Conservation (phyloP, 2,888 invertebrate species). For the Sarcophaga carnaria region DNA sequence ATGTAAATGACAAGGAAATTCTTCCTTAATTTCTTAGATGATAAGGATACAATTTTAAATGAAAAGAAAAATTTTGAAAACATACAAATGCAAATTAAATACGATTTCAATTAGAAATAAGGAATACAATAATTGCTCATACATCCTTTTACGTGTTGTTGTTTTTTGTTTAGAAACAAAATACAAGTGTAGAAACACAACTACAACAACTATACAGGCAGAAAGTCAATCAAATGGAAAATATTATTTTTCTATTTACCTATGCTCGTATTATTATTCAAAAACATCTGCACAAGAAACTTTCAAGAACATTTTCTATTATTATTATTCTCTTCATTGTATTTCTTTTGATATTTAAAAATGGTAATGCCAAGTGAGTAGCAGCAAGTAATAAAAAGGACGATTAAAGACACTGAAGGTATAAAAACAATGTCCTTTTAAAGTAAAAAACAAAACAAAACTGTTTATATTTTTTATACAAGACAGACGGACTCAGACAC, state of each 20-base stretch:
- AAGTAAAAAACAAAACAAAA: not conserved
- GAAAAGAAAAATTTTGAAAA: not conserved
- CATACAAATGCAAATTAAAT: slow-evolving; percentile 46
- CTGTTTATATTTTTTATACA: not conserved
- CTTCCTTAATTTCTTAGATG: no score
- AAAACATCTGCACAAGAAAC: slow-evolving; percentile 39
- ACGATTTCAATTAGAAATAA: slow-evolving; percentile 33
- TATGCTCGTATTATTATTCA: not conserved
- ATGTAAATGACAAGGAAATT: no score
- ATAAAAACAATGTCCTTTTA: slow-evolving; percentile 27
- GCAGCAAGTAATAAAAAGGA: not conserved
- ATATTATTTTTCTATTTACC: slow-evolving; percentile 32
- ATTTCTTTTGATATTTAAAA: slow-evolving; percentile 20
- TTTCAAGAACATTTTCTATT: not conserved
- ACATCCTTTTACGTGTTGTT: slow-evolving; percentile 7
- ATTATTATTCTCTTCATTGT: no score
- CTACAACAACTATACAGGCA: not conserved
- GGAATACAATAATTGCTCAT: not conserved
- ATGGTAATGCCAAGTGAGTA: not conserved
- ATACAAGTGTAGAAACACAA: slow-evolving; percentile 14
- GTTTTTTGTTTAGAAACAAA: not conserved
- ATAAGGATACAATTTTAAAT: no score
- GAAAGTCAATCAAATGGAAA: slow-evolving; percentile 38
- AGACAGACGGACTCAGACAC: no score
- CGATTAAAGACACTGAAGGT: slow-evolving; percentile 41